Evolutionary conservation across 2,113 vertebrate genomes (phyloP), one percentile per base, ranked within the genome.

Genomic region (Megaceryle maxima): DNA sequence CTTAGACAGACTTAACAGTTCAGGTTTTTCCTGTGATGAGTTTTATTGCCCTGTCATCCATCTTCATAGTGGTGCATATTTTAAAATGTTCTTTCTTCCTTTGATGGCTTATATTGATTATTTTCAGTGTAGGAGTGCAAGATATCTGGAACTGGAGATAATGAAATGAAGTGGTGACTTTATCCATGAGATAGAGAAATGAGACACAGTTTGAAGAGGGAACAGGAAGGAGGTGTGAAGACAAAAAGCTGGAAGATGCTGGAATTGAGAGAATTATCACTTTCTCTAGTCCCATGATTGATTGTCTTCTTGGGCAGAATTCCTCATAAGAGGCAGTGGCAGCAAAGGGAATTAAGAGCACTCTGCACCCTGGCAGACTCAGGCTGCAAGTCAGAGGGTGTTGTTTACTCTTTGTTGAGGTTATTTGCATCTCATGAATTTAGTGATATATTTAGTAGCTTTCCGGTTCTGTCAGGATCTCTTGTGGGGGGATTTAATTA

Each of bases 361-460:
- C 13, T 73, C 37, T 93, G 69, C 35, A 78, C 11, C 51, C 62
- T 43, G n/a, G 41, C n/a, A 88, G 44, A 60, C 22, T 46, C 33
- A 9, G 70, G 29, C 59, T 90, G 35, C 77, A 48, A 90, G 57
- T 83, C 73, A 86, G 43, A 55, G 57, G 14, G 57, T 62, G n/a
- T n/a, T 83, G 53, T 94, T 93, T 82, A 59, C n/a, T 76, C 39
- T 53, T 84, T 73, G 16, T 68, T 69, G 69, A 82, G 33, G 24
- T 57, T 57, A 89, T 92, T 96, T 94, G 62, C 41, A 95, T 81
- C 33, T 94, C 57, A 87, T 90, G 14, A 91, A 92, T 87, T 59
- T 66, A 69, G 44, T 59, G 41, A 75, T 85, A 80, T 73, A 75
- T 87, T 57, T 63, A 90, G 59, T n/a, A 93, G 63, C 62, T 94